Evolutionary conservation across 2,888 invertebrate species (phyloP).

Genomic region (Phasia obesa): DNA sequence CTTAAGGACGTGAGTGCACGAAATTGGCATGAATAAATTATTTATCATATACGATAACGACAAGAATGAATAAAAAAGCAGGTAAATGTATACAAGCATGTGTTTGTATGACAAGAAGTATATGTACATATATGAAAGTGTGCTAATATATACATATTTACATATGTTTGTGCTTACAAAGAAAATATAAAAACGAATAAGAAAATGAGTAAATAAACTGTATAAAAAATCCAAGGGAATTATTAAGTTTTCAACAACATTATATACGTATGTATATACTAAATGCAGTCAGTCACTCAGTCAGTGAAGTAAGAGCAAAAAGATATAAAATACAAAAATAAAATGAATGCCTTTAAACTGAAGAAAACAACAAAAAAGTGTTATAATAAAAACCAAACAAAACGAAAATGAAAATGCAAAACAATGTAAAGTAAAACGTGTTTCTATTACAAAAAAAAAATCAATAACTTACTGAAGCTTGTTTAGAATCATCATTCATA

Average conservation of each 20-base stretch:
- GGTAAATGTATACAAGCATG: neutral
- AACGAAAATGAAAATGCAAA: neutral
- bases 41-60: slow-evolving; percentile 1
- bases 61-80: slow-evolving; percentile 16
- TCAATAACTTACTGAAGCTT: slow-evolving; percentile 63
- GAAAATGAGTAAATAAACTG: slow-evolving; percentile 22
- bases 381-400: slow-evolving; percentile 17
- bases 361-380: slow-evolving; percentile 36
- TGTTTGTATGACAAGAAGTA: neutral
- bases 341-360: slow-evolving; percentile 13
- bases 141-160: too few relatives aligned
- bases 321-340: too few relatives aligned
- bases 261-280: too few relatives aligned
- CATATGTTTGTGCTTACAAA: slow-evolving; percentile 11
- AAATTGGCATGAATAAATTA: slow-evolving; percentile 52
- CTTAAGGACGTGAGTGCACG: slow-evolving; percentile 25
- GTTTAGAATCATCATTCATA: neutral
- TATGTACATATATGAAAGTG: slow-evolving; percentile 4
- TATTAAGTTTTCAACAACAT: slow-evolving; percentile 28
- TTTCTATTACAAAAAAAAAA: slow-evolving; percentile 21
- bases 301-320: slow-evolving; percentile 22
- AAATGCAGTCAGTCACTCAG: slow-evolving; percentile 40
- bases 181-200: slow-evolving; percentile 5
- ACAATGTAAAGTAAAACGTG: slow-evolving; percentile 22
- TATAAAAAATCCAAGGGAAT: slow-evolving; percentile 45